These are phyloP conservation scores for Lepas anatifera DNA, from an alignment of 2,888 invertebrate genomes.

Conservation along the genomic window DNA sequence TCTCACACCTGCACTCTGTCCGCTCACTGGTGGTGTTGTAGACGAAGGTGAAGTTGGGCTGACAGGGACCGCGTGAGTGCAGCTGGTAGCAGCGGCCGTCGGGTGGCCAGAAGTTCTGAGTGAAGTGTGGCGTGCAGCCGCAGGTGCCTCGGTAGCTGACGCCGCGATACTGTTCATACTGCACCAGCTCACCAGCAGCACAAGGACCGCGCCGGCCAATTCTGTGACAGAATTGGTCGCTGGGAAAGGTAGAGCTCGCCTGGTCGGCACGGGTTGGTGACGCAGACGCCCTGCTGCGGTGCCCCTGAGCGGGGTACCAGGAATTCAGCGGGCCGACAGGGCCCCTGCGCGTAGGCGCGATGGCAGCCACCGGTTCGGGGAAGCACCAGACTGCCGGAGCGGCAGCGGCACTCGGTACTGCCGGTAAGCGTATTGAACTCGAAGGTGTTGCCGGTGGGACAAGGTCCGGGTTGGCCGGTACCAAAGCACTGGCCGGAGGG, in stretches of 20 bases:
- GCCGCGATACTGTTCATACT: conserved; percentile 71
- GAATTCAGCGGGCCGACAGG: conserved; percentile 41
- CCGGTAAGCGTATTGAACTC: neutral
- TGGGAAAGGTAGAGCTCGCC: conserved; percentile 64
- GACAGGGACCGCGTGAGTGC: conserved; percentile 27
- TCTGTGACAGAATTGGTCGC: conserved; percentile 58
- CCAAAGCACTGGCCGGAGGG: conserved; percentile 36
- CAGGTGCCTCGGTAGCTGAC: conserved; percentile 72
- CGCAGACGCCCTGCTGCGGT: conserved; percentile 39
- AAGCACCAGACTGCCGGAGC: conserved; percentile 34
- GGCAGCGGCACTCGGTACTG: conserved; percentile 35
- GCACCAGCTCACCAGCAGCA: conserved; percentile 53
- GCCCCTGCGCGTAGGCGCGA: conserved; percentile 65
- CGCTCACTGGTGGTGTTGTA: conserved; percentile 25
- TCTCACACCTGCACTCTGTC: conserved; percentile 41
- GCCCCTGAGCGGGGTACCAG: conserved; percentile 16
- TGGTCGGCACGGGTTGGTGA: conserved; percentile 54
- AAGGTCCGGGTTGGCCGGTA: conserved; percentile 26
- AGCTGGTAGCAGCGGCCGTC: conserved; percentile 26
- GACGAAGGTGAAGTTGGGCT: conserved; percentile 21
- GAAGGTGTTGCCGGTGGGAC: conserved; percentile 23
- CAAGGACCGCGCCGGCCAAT: conserved; percentile 69
- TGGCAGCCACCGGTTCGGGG: conserved; percentile 55
- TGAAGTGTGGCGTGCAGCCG: conserved; percentile 41
- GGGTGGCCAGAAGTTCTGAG: conserved; percentile 26